These are phyloP conservation scores for Rhynchophorus ferrugineus DNA, from an alignment of 1,140 invertebrate genomes.

Conservation along the genomic window DNA sequence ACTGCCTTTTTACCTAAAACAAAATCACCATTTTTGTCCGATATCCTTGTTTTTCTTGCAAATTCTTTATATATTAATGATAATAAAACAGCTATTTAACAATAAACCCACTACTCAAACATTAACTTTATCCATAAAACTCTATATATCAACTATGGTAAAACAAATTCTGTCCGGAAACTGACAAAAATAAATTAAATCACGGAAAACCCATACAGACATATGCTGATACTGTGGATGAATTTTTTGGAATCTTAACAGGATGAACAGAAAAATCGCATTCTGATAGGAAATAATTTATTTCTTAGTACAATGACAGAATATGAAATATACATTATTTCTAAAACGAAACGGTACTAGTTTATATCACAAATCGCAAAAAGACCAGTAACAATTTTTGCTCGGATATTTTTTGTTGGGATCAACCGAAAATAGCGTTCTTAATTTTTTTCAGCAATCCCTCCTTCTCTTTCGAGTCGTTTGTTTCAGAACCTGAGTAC, in stretches of 20 bases:
- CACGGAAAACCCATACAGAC: no score
- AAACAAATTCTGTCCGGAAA: no score
- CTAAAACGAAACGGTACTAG: neutral
- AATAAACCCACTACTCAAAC: no score
- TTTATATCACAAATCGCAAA: conserved; percentile 8
- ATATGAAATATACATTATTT: neutral
- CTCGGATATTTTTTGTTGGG: conserved; percentile 10
- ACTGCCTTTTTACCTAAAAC: conserved; percentile 56
- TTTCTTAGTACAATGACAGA: conserved; percentile 6
- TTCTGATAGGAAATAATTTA: no score
- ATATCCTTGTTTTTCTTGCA: conserved; percentile 4
- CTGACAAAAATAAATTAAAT: no score
- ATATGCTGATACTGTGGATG: no score
- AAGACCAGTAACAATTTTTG: conserved; percentile 15
- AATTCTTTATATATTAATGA: conserved; percentile 3
- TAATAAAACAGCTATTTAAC: conserved; percentile 6
- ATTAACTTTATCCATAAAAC: no score
- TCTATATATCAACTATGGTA: no score
- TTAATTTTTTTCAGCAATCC: conserved; percentile 56
- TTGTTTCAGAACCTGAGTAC: conserved; percentile 45
- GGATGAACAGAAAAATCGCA: no score
- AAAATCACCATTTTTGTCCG: conserved; percentile 23
- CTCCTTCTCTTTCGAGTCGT: conserved; percentile 39
- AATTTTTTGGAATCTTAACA: no score
- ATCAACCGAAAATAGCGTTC: conserved; percentile 57